Percentiles rank a stretch among this genome's conserved stretches.
phyloP scores from a whole-genome alignment of 2,888 invertebrate species.

The Lepidocyrtoides sp. region DNA sequence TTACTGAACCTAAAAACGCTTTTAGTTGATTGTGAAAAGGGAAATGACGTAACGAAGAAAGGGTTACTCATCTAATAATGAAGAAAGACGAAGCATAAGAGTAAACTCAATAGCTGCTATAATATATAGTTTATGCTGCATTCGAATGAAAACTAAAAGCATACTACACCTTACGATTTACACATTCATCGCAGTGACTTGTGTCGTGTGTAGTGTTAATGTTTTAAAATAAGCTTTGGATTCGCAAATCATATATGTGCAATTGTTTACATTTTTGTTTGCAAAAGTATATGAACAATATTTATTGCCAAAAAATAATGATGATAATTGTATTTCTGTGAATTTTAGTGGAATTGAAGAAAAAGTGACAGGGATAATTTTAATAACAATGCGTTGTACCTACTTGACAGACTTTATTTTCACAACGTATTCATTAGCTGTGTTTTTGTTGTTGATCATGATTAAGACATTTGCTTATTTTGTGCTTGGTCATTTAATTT shows the following conservation, averaged over 20 bases:
- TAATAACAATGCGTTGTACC: conserved; percentile 13
- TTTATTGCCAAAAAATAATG: conserved; percentile 37
- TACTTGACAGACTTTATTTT: conserved; percentile 40
- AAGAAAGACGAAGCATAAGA: background rate
- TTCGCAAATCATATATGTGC: background rate
- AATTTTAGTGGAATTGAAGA: no score
- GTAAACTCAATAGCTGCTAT: background rate
- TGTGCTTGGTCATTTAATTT: conserved; percentile 63
- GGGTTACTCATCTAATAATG: conserved; percentile 2
- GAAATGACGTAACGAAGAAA: conserved; percentile 52
- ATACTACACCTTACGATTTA: no score
- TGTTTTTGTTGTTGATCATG: conserved; percentile 8
- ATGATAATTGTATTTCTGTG: conserved; percentile 2
- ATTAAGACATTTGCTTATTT: conserved; percentile 57
- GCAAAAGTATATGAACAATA: background rate
- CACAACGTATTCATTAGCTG: background rate
- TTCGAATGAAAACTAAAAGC: no score
- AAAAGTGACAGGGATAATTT: conserved; percentile 44
- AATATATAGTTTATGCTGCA: no score
- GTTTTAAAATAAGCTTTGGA: no score
- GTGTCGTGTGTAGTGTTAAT: no score
- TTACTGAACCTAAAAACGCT: conserved; percentile 48
- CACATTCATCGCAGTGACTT: no score
- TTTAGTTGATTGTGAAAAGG: conserved; percentile 53
- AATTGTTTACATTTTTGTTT: background rate